Conservation (phyloP, 2,113 vertebrate species). For the Heterotis niloticus region DNA sequence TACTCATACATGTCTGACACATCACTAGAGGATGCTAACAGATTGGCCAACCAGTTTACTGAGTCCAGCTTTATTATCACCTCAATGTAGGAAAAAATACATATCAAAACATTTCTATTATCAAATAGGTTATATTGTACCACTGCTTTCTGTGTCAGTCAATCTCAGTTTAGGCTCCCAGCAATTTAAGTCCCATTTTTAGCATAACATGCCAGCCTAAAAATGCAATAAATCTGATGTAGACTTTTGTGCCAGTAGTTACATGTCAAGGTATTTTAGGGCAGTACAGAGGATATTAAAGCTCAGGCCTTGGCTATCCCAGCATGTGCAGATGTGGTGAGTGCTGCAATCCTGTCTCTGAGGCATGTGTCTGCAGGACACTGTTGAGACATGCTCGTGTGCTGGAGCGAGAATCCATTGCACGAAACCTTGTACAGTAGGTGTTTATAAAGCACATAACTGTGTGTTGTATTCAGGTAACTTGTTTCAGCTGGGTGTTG, state of each 20-base stretch:
- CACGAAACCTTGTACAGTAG: slow-evolving; percentile 13
- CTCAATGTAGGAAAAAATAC: neutral
- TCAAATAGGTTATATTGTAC: neutral
- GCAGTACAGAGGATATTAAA: slow-evolving; percentile 14
- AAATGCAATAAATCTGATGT: neutral
- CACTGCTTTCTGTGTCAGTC: neutral
- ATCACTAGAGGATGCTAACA: neutral
- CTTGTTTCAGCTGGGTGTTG: neutral
- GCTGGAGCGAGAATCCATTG: neutral
- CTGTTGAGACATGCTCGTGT: slow-evolving; percentile 14
- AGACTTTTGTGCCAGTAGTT: slow-evolving; percentile 11
- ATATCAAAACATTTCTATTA: neutral
- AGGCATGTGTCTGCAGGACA: neutral
- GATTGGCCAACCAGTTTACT: neutral
- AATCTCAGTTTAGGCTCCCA: neutral
- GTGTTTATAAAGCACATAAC: neutral
- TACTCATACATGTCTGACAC: neutral
- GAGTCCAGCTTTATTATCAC: too few relatives aligned
- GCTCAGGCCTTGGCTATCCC: neutral
- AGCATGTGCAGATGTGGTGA: slow-evolving; percentile 2
- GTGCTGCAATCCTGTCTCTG: neutral
- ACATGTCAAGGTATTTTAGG: slow-evolving; percentile 20
- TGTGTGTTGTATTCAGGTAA: neutral
- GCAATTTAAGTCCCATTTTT: neutral
- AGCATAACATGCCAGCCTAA: neutral